Evolutionary conservation across 1,140 invertebrate species (phyloP), one percentile per base, ranked within the genome.

Genomic region (Dufourea novaeangliae): DNA sequence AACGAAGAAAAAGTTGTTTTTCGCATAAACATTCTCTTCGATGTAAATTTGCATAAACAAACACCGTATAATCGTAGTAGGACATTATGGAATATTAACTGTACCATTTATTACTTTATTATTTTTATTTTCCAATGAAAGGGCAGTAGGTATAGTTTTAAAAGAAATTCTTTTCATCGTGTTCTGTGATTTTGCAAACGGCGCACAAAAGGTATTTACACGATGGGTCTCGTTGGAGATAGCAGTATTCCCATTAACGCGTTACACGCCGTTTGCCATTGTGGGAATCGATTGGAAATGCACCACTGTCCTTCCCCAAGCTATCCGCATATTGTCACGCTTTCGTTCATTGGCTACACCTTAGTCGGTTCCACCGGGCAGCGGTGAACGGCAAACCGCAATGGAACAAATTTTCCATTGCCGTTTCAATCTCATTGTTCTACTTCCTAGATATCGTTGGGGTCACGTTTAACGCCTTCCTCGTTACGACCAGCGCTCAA

Each of bases 321-420:
- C 37, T 41, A 37, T 44, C 37, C 32, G 72, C 34, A 74, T 67
- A 57, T 74, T 74, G 72, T 74, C 72, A 74, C 72, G 72, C 72
- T 67, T 67, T 74, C 71, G 71, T 66, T 56, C 62, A 39, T 56
- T 62, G 72, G n/a, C 10, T 74, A 57, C 50, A 74, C 34, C 32
- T 27, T 22, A 29, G 39, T 52, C 39, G 14, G 62, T 32, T 56
- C 32, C 0, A 44, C 12, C 29, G 17, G 10, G 10, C 17, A 32
- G 14, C 50, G 61, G 72, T 74, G 72, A 74, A 67, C 62, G 72
- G 46, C 62, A 34, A 57, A 74, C 72, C 72, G 62, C 72, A 66
- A 41, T 74, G 25, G 27, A 67, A 67, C 71, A 56, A 34, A 74
- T 67, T 74, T 74, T 67, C 72, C 72, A 29, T n/a, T 66, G 34